Evolutionary conservation across 1,140 invertebrate species (phyloP), one percentile per base, ranked within the genome.

Genomic region (Globodera rostochiensis): DNA sequence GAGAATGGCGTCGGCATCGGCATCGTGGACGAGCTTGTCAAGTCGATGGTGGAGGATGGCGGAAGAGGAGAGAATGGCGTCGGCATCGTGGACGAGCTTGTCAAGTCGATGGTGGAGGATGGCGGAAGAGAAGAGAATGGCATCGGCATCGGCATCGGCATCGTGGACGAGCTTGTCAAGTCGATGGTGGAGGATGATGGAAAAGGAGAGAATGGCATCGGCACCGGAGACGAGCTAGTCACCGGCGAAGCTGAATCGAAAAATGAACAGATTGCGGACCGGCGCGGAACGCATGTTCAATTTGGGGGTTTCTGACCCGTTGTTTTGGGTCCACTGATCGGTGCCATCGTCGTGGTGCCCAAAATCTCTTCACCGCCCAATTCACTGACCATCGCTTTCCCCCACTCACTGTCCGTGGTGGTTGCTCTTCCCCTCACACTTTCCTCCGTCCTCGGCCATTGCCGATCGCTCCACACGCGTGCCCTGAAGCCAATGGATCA

Each of bases 391-490:
- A 64, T 15, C 1, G 57, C 15, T 6, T 64, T 64, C 36, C 69
- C 25, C 69, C 69, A 71, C n/a, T 71, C 36, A 11, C 9, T 25
- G 6, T 64, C 57, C 5, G 57, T 64, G 0, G n/a, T 69, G 9
- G 67, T 21, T 69, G 67, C 19, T 21, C 67, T 69, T 69, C 25
- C 36, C 46, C 25, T 47, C 25, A 64, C n/a, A 19, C 36, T 60
- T 75, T 7, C 45, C 45, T 46, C 50, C 9, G 64, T 66, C 76
- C n/a, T 79, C 53, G 49, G n/a, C 67, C 66, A 79, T 46, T 79
- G 49, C 47, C 25, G n/a, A 45, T 82, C 73, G 49, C 36, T 67
- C 81, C 81, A 82, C 6, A 82, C 57, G 46, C 75, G 53, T n/a
- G 81, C 81, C 73, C 49, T 47, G 45, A 83, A 82, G 45, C 19